Base-by-base conservation (phyloP, 2,113 vertebrate genomes). In the Ammodytes dubius region DNA sequence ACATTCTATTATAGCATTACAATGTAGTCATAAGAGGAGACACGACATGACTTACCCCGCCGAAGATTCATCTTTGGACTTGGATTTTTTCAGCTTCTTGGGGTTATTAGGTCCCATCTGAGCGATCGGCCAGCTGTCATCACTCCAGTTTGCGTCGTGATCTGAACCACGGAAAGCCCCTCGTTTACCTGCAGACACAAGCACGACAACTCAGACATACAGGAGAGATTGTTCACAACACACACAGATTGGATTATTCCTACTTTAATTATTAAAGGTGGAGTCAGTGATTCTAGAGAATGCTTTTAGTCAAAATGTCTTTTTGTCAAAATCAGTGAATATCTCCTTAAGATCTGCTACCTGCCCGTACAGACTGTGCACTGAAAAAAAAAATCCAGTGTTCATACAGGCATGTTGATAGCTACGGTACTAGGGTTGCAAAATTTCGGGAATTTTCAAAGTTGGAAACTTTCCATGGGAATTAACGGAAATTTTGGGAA, bases 31-130 rank as follows among this genome's bases (percentile, higher is more conserved):
- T 17, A 61, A 57, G 10, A 73, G 19, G 46, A 46, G 43, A 47
- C 5, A 17, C 7, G 47, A 93, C 97, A 17, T 9, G 47, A 93
- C 97, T 96, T 88, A 99, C 98, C 97, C 96, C 59, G 96, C 96
- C 82, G 94, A 91, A 63, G 94, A 95, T 19, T 99, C 98, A 49
- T 99, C 98, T 96, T 97, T 99, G 93, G 96, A 96, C 94, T 98
- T 99, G 75, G 95, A 92, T 91, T 96, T 99, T 87, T 99, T 99
- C 82, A 99, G 94, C 87, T 99, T 99, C 92, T 99, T 99, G 94
- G 96, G 96, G 83, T 96, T 97, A 93, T 95, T 97, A 81, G 95
- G 87, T 77, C 96, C 96, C 78, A 95, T 86, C 70, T 95, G 97
- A 84, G 94, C 91, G 89, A 97, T 96, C 12, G 94, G 79, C 97